Evolutionary conservation across 2,113 vertebrate genomes (phyloP).

Genomic region (Hippolais icterina): DNA sequence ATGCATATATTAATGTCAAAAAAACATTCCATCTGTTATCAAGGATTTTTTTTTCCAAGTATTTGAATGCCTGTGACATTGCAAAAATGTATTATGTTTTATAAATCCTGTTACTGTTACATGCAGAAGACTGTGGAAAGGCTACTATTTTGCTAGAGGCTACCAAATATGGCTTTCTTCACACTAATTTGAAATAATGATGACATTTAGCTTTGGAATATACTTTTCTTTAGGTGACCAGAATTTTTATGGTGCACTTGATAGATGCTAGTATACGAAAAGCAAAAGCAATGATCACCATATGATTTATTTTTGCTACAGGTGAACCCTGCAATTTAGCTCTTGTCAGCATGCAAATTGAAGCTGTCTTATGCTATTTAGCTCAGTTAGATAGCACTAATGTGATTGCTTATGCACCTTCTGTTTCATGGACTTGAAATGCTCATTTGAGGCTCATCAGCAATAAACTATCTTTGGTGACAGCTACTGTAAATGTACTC

Average conservation of each 20-base stretch:
- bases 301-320: constrained; percentile 36
- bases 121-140: constrained; percentile 4
- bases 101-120: neutral
- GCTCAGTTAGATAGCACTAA: constrained; percentile 8
- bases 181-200: neutral
- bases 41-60: neutral
- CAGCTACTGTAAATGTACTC: constrained; percentile 34
- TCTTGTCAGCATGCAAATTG: constrained; percentile 38
- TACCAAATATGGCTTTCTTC: constrained; percentile 6
- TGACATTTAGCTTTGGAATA: neutral
- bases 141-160: neutral
- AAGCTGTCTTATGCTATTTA: constrained; percentile 33
- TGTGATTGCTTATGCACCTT: constrained; percentile 36
- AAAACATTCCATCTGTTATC: constrained; percentile 38
- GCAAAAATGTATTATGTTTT: neutral
- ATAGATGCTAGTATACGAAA: neutral
- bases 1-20: constrained; percentile 30
- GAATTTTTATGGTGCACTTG: constrained; percentile 16
- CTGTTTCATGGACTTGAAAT: constrained; percentile 19
- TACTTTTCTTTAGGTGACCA: neutral
- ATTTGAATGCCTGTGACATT: neutral
- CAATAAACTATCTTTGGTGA: constrained; percentile 44
- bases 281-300: constrained; percentile 1
- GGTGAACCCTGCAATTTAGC: constrained; percentile 38
- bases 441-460: constrained; percentile 41